Evolutionary conservation across 2,888 invertebrate genomes (phyloP).

Genomic region (Agriopis leucophaearia): DNA sequence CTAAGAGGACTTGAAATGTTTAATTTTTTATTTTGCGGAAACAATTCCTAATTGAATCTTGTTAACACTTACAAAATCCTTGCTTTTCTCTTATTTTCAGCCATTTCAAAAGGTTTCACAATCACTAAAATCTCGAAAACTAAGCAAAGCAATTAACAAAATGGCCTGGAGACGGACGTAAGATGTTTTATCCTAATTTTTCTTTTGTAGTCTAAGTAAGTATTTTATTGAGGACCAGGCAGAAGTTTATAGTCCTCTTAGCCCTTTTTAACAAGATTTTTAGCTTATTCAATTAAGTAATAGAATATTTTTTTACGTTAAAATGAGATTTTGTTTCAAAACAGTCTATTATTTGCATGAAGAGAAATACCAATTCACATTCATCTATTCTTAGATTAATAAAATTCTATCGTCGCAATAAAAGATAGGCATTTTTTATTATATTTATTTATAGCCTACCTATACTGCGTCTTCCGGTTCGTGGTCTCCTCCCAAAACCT

Average conservation of each 20-base stretch:
- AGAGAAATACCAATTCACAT: too few relatives aligned
- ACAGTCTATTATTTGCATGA: too few relatives aligned
- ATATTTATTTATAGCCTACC: too few relatives aligned
- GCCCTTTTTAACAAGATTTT: not conserved
- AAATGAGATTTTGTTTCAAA: too few relatives aligned
- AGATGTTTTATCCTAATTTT: conserved; percentile 9
- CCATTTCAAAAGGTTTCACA: conserved; percentile 6
- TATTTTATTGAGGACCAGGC: conserved; percentile 1
- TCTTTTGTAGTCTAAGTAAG: conserved; percentile 8
- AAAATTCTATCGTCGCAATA: too few relatives aligned
- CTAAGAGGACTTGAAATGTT: conserved; percentile 21
- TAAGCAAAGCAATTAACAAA: conserved; percentile 13
- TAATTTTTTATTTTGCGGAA: conserved; percentile 32
- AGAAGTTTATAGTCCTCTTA: conserved; percentile 2
- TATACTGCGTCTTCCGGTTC: too few relatives aligned
- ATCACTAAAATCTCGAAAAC: conserved; percentile 11
- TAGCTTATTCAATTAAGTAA: not conserved
- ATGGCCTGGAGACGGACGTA: conserved; percentile 4
- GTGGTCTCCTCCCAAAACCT: too few relatives aligned
- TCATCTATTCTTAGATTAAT: too few relatives aligned
- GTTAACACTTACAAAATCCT: not conserved
- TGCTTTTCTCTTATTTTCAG: conserved; percentile 2
- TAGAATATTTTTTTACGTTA: not conserved
- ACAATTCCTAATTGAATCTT: conserved; percentile 32
- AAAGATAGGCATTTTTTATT: too few relatives aligned